Base-by-base conservation (phyloP, 1,140 invertebrate species). In the Macrobrachium nipponense region DNA sequence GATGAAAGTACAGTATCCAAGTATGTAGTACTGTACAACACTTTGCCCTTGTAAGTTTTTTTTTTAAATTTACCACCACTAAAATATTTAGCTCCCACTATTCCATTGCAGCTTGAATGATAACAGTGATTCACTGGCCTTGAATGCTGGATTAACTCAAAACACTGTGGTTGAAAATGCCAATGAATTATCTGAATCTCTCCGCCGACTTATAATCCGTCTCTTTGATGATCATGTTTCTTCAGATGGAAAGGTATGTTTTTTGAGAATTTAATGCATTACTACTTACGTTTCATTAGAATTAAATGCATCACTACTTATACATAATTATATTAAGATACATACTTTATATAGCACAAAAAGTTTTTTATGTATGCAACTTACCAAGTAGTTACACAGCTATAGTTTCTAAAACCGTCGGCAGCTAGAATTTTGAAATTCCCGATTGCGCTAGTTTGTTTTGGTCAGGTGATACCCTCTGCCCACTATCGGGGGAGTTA, bases 141-240 rank as follows among this genome's bases (percentile, higher is more conserved):
- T 82, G 51, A 82, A 82, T 51, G 70, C 23, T 27, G 81, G 81
- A n/a, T 60, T 60, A 62, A 75, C 81, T 14, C 81, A 82, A 27
- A 82, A 62, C 58, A 76, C 60, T 60, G 17, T 62, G 14, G 18
- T 82, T 51, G 72, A 75, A 3, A 62, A 75, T 82, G 81, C 70
- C 43, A 60, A 23, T 14, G 70, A 82, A 36, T 64, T 82, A 12
- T 64, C 81, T 0, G 81, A 82, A 70, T n/a, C 70, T 20, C 81
- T 82, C 20, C 70, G 81, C 14, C 73, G 51, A 23, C n/a, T 75
- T 14, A 75, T 82, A n/a, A 44, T 82, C 59, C 70, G 72, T 18
- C 70, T 82, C 60, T 18, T 43, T 72, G 62, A 17, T 62, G 59
- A 82, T n/a, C 81, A 82, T 17, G 62, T 82, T 18, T 75, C 81